Evolutionary conservation across 1,140 invertebrate genomes (phyloP), one percentile per base, ranked within the genome.

Genomic region (Schmidtea mediterranea): DNA sequence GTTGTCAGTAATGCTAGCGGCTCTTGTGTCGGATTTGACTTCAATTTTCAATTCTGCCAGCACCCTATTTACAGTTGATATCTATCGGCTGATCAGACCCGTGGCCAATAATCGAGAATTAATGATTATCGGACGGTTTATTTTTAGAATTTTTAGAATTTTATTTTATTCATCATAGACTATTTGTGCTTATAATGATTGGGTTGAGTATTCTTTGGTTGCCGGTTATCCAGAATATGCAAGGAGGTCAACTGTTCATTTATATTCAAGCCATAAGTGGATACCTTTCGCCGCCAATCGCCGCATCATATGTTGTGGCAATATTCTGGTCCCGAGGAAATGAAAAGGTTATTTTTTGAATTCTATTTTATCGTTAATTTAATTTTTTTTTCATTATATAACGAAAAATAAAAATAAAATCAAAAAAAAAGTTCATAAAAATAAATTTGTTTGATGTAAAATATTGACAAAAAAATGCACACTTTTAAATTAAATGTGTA

Each of bases 21-120:
- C 70, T 3, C 52, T 72, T 10, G 70, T 72, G 68, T 65, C 63
- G 52, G 66, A 65, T 50, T 53, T 72, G 12, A 68, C 69, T 9
- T 72, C 71, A 24, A 67, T 71, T 38, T 71, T 71, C 52, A 71
- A 71, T 56, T 67, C 63, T 43, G 63, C 67, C 12, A 64, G 62
- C 38, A 71, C 71, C 9, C 55, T 72, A 26, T 72, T 72, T 53
- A 71, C 71, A n/a, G 66, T 72, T 13, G 71, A 72, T 53, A 64
- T 72, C 36, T 72, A 66, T 60, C 59, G 53, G 21, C 50, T 54
- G 41, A 56, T 71, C 24, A 48, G 67, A 13, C 60, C 59, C 43
- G 57, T 58, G 15, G 54, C 66, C 5, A 53, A 57, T 8, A 57
- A 59, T 5, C 58, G 49, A 13, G 70, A 72, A 55, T 55, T 63